A percentile compares a stretch with the other conserved stretches of the same genome.
phyloP scores from a whole-genome alignment of 2,797 vertebrate genomes.

The Chromis chromis region DNA sequence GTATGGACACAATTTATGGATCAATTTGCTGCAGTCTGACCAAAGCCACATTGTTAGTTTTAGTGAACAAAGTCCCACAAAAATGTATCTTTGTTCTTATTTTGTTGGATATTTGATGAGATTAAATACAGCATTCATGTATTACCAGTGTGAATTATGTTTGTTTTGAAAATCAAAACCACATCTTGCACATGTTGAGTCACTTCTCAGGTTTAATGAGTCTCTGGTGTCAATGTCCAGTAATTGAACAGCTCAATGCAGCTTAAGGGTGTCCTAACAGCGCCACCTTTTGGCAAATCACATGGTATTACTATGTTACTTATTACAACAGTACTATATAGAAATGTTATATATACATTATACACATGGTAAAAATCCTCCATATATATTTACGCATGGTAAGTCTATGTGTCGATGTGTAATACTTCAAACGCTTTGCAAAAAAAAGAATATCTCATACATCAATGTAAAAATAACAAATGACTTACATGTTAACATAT shows the following conservation, averaged over 20 bases:
- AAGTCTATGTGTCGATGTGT: slow-evolving; percentile 62
- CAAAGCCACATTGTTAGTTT: not conserved
- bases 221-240: slow-evolving; percentile 60
- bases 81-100: not conserved
- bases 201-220: slow-evolving; percentile 72
- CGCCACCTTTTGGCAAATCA: slow-evolving; percentile 76
- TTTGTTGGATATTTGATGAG: slow-evolving; percentile 15
- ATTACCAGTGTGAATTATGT: not conserved
- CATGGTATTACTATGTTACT: slow-evolving; percentile 57
- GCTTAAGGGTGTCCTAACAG: slow-evolving; percentile 61
- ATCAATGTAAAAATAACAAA: slow-evolving; percentile 76
- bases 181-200: slow-evolving; percentile 39
- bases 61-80: not conserved
- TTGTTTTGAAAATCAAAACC: slow-evolving; percentile 6
- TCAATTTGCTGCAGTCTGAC: not conserved
- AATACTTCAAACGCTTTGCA: slow-evolving; percentile 62
- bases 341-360: slow-evolving; percentile 78
- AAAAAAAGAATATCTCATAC: slow-evolving; percentile 62
- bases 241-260: slow-evolving; percentile 59
- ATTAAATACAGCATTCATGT: not conserved
- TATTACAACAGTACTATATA: slow-evolving; percentile 73
- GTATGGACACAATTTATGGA: not conserved
- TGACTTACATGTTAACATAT: slow-evolving; percentile 59
- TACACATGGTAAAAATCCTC: slow-evolving; percentile 74
- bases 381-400: slow-evolving; percentile 62